phyloP scores from a whole-genome alignment of 2,797 vertebrate genomes.

The Dromococcyx pavoninus region DNA sequence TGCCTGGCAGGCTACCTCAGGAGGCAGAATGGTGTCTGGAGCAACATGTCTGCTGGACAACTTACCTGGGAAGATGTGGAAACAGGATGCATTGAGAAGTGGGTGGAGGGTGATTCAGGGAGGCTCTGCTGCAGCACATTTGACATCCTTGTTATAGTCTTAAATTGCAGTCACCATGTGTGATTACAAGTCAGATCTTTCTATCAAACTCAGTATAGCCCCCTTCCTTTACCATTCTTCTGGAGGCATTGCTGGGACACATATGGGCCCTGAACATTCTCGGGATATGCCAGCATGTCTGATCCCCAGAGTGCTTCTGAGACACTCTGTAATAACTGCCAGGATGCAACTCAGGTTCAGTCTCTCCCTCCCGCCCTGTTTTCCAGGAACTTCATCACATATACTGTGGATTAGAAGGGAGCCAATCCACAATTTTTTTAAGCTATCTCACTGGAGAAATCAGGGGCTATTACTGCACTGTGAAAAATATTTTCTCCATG shows the following conservation, averaged over 20 bases:
- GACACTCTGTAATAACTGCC: neutral
- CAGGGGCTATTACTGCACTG: neutral
- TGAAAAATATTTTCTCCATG: neutral
- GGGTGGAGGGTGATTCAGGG: neutral
- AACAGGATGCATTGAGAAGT: neutral
- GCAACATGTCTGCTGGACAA: neutral
- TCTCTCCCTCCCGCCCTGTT: neutral
- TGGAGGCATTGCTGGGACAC: neutral
- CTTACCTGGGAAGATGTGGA: neutral
- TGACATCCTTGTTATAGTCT: neutral
- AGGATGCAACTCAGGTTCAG: neutral
- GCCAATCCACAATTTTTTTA: neutral
- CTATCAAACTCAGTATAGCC: neutral
- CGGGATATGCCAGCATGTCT: too few relatives aligned
- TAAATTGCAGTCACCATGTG: neutral
- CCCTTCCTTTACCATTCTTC: neutral
- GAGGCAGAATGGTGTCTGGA: neutral
- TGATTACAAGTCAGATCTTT: neutral
- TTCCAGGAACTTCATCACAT: fast-evolving
- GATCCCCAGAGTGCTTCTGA: neutral
- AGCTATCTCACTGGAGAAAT: neutral
- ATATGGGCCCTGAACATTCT: fast-evolving
- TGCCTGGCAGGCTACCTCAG: neutral
- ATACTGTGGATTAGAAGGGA: neutral
- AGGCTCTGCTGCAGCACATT: neutral